Evolutionary conservation across 2,113 vertebrate species (phyloP).

Genomic region (Mesembrinibis cayennensis): DNA sequence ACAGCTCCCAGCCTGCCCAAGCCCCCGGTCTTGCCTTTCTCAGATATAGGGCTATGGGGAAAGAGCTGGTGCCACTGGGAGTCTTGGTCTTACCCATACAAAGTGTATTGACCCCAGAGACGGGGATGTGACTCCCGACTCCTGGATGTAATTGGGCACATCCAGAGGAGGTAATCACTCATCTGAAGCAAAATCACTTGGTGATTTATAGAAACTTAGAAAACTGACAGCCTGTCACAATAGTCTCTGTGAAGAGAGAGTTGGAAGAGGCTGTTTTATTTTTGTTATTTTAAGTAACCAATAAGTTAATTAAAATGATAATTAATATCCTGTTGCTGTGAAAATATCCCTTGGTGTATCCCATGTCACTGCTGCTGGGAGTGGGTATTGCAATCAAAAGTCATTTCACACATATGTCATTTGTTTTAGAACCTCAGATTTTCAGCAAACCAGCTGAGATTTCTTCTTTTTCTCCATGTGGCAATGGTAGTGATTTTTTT

Average conservation of each 20-base stretch:
- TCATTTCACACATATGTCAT: neutral
- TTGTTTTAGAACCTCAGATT: neutral
- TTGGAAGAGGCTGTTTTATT: neutral
- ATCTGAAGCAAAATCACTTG: neutral
- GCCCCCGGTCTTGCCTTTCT: neutral
- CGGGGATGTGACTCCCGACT: neutral
- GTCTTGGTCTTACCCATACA: neutral
- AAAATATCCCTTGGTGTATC: neutral
- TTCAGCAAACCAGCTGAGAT: neutral
- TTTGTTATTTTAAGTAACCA: neutral
- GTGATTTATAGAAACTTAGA: neutral
- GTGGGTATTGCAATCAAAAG: neutral
- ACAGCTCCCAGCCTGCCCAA: neutral
- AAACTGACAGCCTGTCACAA: neutral
- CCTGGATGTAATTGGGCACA: neutral
- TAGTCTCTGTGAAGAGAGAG: neutral
- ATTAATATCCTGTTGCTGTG: neutral
- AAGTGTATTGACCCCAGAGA: neutral
- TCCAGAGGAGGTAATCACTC: neutral
- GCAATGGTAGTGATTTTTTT: neutral
- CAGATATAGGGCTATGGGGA: accelerated
- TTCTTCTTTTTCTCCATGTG: neutral
- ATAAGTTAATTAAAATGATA: neutral
- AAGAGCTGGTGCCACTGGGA: neutral
- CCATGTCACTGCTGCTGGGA: neutral